Conservation (phyloP, 2,888 invertebrate species). For the Chironomus tentans region DNA sequence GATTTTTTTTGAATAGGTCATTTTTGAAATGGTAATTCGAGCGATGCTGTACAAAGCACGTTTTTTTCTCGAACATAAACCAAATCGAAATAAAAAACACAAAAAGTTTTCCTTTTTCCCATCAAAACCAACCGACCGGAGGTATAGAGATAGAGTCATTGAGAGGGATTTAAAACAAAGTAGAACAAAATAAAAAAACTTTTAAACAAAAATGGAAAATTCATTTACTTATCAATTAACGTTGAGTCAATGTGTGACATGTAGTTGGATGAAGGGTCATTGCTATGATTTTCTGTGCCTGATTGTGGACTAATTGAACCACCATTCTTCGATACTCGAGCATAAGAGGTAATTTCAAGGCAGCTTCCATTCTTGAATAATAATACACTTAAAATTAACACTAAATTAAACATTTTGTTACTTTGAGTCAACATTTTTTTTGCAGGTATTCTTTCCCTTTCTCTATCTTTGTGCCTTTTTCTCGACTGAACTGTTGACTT, state of each 20-base stretch:
- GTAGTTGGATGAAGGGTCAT: not conserved
- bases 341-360: constrained; percentile 28
- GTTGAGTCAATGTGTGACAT: not conserved
- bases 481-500: not conserved
- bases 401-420: constrained; percentile 1
- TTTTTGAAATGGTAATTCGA: not conserved
- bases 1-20: not conserved
- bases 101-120: not conserved
- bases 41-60: not conserved
- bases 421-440: not conserved
- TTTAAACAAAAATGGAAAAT: not conserved
- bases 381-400: constrained; percentile 6
- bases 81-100: not conserved
- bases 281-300: not conserved
- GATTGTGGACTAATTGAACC: constrained; percentile 29
- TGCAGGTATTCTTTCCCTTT: too few species aligned
- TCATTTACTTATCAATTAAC: constrained; percentile 12
- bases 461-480: not conserved
- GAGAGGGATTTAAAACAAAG: not conserved
- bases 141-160: not conserved
- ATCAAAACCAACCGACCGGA: not conserved
- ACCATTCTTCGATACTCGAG: constrained; percentile 32
- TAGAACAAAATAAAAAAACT: not conserved
- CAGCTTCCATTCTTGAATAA: not conserved
- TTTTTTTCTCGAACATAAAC: too few species aligned